phyloP scores from a whole-genome alignment of 2,113 vertebrate species.

The Scortum barcoo region DNA sequence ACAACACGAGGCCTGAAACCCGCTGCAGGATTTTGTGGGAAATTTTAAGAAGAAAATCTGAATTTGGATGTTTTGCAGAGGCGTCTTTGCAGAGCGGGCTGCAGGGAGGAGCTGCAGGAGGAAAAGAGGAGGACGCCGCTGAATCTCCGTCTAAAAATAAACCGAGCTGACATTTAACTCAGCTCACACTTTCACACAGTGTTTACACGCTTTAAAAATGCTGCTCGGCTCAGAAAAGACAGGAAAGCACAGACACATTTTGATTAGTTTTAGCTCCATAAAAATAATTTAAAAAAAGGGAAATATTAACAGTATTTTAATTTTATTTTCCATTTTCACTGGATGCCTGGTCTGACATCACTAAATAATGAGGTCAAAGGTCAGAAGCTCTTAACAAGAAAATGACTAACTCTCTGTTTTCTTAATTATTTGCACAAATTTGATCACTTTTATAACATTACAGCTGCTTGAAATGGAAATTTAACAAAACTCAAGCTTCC shows the following conservation, averaged over 20 bases:
- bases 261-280: neutral
- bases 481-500: neutral
- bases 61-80: slow-evolving; percentile 14
- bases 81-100: neutral
- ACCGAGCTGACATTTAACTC: slow-evolving; percentile 40
- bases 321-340: too few species aligned
- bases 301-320: neutral
- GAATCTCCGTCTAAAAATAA: slow-evolving; percentile 35
- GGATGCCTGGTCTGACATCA: neutral
- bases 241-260: neutral
- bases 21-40: neutral
- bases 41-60: neutral
- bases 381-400: too few species aligned
- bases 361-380: neutral
- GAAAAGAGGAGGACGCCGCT: neutral
- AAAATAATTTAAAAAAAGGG: neutral
- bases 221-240: neutral
- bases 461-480: neutral
- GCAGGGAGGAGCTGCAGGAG: neutral
- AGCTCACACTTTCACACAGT: slow-evolving; percentile 35
- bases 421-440: neutral
- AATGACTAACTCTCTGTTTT: too few species aligned
- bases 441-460: neutral
- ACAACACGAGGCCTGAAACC: neutral
- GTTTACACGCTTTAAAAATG: slow-evolving; percentile 17